A percentile compares a stretch with the other conserved stretches of the same genome.
phyloP scores from a whole-genome alignment of 37 sponge, comb jelly and placozoan species.

The Tethya wilhelma region DNA sequence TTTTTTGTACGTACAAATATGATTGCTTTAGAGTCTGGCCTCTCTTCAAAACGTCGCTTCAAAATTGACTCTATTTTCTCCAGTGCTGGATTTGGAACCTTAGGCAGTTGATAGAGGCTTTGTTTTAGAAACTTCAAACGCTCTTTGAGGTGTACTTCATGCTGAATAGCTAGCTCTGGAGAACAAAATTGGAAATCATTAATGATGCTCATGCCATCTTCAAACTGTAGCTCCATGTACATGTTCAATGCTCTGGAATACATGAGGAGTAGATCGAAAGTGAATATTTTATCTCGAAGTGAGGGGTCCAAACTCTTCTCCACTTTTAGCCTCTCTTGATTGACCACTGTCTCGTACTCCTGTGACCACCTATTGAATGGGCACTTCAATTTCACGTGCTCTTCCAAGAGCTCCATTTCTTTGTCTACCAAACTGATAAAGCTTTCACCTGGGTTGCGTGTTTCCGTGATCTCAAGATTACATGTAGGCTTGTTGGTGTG shows the following conservation, averaged over 20 bases:
- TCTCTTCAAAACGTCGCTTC: neutral
- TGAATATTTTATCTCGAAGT: constrained; percentile 26
- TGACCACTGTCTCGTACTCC: constrained; percentile 5
- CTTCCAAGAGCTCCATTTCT: constrained; percentile 20
- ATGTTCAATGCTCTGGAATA: constrained; percentile 39
- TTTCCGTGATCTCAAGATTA: neutral
- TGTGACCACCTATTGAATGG: neutral
- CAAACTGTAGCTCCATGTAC: constrained; percentile 45
- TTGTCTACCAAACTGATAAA: neutral
- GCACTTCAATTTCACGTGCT: neutral
- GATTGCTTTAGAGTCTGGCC: constrained; percentile 25
- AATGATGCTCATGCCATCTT: constrained; percentile 55
- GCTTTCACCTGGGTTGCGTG: constrained; percentile 32
- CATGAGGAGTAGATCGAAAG: constrained; percentile 25
- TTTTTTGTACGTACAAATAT: constrained; percentile 52
- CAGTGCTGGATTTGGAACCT: constrained; percentile 45
- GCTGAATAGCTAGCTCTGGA: constrained; percentile 29
- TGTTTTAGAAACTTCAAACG: neutral
- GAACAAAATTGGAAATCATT: neutral
- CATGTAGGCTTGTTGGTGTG: constrained; percentile 3
- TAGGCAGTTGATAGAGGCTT: neutral
- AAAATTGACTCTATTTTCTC: constrained; percentile 21
- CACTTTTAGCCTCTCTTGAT: neutral
- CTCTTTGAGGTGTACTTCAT: constrained; percentile 27
- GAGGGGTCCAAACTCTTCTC: constrained; percentile 4